Conservation (phyloP, 1,140 invertebrate species). For the Eumaeus atala region DNA sequence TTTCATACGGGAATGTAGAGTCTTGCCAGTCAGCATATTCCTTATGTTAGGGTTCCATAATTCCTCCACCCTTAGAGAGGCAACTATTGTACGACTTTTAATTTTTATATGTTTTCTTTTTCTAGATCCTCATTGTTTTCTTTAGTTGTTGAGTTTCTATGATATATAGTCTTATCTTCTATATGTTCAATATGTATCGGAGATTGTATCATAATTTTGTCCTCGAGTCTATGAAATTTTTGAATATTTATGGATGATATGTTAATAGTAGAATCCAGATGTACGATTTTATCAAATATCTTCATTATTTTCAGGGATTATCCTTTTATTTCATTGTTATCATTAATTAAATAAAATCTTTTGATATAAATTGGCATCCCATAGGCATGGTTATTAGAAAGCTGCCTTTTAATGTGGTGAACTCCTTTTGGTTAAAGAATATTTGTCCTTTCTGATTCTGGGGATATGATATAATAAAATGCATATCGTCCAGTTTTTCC, state of each 20-base stretch:
- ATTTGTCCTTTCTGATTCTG: slow-evolving; percentile 22
- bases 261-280: neutral
- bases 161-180: slow-evolving; percentile 15
- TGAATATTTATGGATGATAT: neutral
- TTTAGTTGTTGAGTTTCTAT: neutral
- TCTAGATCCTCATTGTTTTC: no score
- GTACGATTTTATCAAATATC: slow-evolving; percentile 11
- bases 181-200: neutral
- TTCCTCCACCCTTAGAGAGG: no score
- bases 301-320: slow-evolving; percentile 28
- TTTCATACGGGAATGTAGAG: no score
- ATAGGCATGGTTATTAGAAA: slow-evolving; percentile 25
- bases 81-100: no score
- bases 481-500: slow-evolving; percentile 29
- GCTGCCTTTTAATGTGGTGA: slow-evolving; percentile 25
- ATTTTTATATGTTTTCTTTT: no score
- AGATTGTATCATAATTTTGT: neutral
- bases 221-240: neutral
- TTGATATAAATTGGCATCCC: slow-evolving; percentile 20
- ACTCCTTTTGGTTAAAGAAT: slow-evolving; percentile 21
- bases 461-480: slow-evolving; percentile 29
- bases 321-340: slow-evolving; percentile 25
- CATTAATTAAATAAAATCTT: slow-evolving; percentile 27
- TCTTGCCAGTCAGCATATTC: no score
- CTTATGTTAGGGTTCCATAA: no score